Evolutionary conservation across 2,113 vertebrate species (phyloP).

Genomic region (Mugil cephalus): DNA sequence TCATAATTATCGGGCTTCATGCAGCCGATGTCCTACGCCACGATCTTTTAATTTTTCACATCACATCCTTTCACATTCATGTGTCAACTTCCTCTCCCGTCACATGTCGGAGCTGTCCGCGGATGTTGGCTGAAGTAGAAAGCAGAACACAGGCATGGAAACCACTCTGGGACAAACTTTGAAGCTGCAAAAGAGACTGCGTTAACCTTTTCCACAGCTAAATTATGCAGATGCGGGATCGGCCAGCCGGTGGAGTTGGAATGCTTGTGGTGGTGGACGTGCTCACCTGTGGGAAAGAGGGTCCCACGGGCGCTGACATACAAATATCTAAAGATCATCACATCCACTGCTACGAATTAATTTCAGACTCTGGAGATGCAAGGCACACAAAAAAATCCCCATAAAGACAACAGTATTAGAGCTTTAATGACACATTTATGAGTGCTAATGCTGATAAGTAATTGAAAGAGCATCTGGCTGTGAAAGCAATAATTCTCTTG

Average conservation of each 20-base stretch:
- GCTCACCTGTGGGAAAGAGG: not conserved
- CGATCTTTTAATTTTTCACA: conserved; percentile 1
- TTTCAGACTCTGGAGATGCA: conserved; percentile 1
- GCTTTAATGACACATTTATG: conserved; percentile 58
- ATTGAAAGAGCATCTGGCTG: conserved; percentile 41
- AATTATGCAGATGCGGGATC: conserved; percentile 43
- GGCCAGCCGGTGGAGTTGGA: conserved; percentile 12
- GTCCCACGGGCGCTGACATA: conserved; percentile 48
- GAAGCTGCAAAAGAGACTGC: conserved; percentile 14
- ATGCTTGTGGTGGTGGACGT: conserved; percentile 18
- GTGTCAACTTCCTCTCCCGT: not conserved
- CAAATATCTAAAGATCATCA: conserved; percentile 46
- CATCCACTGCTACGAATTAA: conserved; percentile 3
- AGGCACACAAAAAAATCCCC: conserved; percentile 8
- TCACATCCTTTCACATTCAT: not conserved
- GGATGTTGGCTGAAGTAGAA: conserved; percentile 11
- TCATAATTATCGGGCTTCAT: not conserved
- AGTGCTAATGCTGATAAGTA: conserved; percentile 56
- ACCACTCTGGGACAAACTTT: conserved; percentile 1
- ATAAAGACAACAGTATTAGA: conserved; percentile 18
- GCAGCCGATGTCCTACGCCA: conserved; percentile 8
- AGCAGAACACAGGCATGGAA: conserved; percentile 15
- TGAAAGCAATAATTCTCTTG: conserved; percentile 38
- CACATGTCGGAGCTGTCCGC: conserved; percentile 11
- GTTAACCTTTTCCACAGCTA: conserved; percentile 45